Evolutionary conservation across 2,113 vertebrate genomes (phyloP), one percentile per base, ranked within the genome.

Genomic region (Ictidomys tridecemlineatus): DNA sequence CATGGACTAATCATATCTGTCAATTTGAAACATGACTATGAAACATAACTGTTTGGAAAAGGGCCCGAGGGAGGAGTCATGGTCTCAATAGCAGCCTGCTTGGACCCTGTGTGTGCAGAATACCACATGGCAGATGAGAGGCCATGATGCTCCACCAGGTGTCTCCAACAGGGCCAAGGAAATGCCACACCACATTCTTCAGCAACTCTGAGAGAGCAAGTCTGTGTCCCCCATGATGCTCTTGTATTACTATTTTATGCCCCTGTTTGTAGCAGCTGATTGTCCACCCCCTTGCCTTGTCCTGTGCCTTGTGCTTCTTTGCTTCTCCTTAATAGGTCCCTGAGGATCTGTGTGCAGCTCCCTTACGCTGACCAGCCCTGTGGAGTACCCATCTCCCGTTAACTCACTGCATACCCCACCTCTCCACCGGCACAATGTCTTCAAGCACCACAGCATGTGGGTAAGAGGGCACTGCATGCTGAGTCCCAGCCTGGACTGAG

Each of bases 281-380:
- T 70, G 86, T 92, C 88, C 2, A 0, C 89, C 67, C 61, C 94
- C 90, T 77, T 39, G 98, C 89, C 93, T 95, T 63, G 98, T 96
- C 90, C 74, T 48, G 97, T 97, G 97, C 96, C 93, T 89, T 30
- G 76, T 61, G 89, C 97, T 34, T 94, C 97, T 88, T 45, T 93
- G 97, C 97, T 96, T 98, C 97, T 92, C 34, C 83, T 97, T 70
- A 98, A 61, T 98, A 99, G 99, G 98, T 99, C 89, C 99, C 99
- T 0, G 99, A 99, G 98, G 99, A 99, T 77, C 99, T 99, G 97
- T 99, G 99, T 96, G 99, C 99, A 99, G 99, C 98, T 99, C 99
- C 0, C 99, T 99, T 22, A 99, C 99, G 94, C 99, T 99, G 96
- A 99, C 99, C 98, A 99, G 99, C 95, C 99, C 99, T 2, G 97